A percentile compares a stretch with the other conserved stretches of the same genome.
Conservation (phyloP, 37 sponge, comb jelly and placozoan genomes). For the Chondrilla cf. caribensis region DNA sequence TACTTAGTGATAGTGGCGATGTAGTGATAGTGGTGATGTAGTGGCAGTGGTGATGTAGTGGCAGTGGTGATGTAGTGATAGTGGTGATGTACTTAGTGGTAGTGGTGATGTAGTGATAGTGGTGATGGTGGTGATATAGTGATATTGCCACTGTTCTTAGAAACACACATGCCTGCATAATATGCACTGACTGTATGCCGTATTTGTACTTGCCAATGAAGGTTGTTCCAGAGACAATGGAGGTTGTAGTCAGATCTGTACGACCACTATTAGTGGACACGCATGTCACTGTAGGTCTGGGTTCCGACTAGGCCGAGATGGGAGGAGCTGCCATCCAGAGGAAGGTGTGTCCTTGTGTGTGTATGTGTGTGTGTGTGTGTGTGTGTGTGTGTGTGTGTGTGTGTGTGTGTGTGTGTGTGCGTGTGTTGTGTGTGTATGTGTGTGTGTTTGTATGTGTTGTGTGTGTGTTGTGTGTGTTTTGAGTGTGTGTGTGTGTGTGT, state of each 20-base stretch:
- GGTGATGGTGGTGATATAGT: background rate
- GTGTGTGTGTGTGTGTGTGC: background rate
- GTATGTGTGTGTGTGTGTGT: background rate
- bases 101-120: background rate
- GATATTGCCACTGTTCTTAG: no score
- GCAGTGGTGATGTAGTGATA: background rate
- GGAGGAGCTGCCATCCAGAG: constrained; percentile 21
- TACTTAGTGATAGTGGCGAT: background rate
- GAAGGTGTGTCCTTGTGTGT: constrained; percentile 30
- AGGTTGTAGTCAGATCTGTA: constrained; percentile 31
- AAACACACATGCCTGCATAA: no score
- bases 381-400: background rate
- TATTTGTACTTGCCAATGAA: background rate
- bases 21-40: background rate
- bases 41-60: background rate
- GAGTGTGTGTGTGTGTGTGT: background rate
- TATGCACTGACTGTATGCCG: no score
- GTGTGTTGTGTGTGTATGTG: background rate
- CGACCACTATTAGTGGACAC: background rate
- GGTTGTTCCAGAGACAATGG: constrained; percentile 29
- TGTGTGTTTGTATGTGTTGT: background rate
- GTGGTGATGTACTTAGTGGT: background rate
- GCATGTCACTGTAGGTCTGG: constrained; percentile 36
- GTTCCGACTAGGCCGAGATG: constrained; percentile 28
- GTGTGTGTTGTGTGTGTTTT: no score